A percentile compares a stretch with the other conserved stretches of the same genome.
Conservation (phyloP, 2,888 invertebrate species). For the Bedellia somnulentella region DNA sequence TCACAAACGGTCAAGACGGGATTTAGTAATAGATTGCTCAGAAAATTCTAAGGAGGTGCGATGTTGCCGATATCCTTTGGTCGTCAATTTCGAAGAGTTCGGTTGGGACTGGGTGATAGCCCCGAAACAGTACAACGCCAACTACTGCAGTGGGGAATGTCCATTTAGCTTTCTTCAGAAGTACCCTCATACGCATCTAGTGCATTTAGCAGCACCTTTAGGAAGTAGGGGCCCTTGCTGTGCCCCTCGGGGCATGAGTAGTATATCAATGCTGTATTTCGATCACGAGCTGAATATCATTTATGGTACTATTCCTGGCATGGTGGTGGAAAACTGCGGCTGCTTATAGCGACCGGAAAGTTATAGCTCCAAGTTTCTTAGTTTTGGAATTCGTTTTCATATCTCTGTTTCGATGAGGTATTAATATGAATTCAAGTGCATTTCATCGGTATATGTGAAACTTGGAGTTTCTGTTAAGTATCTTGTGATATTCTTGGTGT, state of each 20-base stretch:
- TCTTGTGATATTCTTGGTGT: conserved; percentile 37
- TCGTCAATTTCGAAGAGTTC: conserved; percentile 91
- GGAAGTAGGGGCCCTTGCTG: conserved; percentile 89
- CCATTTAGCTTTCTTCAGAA: conserved; percentile 84
- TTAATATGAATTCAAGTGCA: neutral
- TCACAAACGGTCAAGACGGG: conserved; percentile 72
- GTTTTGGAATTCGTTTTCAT: neutral
- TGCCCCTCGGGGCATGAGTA: conserved; percentile 84
- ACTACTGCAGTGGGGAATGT: conserved; percentile 96
- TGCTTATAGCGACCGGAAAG: conserved; percentile 75
- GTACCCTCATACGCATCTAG: conserved; percentile 86
- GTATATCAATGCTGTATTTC: conserved; percentile 90
- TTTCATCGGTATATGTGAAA: neutral
- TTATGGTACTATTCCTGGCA: conserved; percentile 85
- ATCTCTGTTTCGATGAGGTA: neutral
- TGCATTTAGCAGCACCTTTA: conserved; percentile 75
- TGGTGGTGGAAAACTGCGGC: conserved; percentile 93
- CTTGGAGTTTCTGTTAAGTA: conserved; percentile 13
- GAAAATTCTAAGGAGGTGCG: conserved; percentile 78
- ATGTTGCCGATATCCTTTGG: conserved; percentile 92
- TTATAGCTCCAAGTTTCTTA: neutral
- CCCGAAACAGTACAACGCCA: conserved; percentile 91
- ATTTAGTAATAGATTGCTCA: conserved; percentile 81
- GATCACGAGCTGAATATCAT: conserved; percentile 86
- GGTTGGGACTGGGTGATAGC: conserved; percentile 99